Conservation (phyloP, 2,888 invertebrate species). For the Nasonia oneida region DNA sequence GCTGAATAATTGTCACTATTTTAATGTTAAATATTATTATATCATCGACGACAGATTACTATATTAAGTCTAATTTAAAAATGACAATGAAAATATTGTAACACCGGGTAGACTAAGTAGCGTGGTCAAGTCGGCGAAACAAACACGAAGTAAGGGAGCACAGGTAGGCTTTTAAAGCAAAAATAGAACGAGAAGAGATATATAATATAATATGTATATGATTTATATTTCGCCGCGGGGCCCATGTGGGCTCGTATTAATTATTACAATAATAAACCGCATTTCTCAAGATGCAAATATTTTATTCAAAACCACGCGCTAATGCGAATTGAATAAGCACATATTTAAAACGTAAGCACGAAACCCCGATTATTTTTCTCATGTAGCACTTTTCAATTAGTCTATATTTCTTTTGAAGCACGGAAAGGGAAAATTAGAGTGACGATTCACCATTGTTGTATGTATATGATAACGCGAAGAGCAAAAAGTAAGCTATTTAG, state of each 20-base stretch:
- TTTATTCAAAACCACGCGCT: conserved; percentile 67
- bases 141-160: conserved; percentile 55
- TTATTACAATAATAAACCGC: conserved; percentile 64
- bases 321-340: conserved; percentile 44
- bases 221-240: conserved; percentile 40
- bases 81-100: conserved; percentile 72
- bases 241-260: conserved; percentile 52
- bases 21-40: conserved; percentile 55
- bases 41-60: conserved; percentile 45
- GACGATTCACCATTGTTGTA: conserved; percentile 40
- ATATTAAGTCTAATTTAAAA: conserved; percentile 54
- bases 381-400: background rate
- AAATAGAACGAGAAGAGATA: conserved; percentile 61
- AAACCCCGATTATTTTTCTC: conserved; percentile 24
- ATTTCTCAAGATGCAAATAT: conserved; percentile 71
- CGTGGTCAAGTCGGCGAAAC: conserved; percentile 65
- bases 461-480: conserved; percentile 29
- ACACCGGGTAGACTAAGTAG: conserved; percentile 74
- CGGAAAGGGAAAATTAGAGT: conserved; percentile 4
- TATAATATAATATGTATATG: conserved; percentile 42
- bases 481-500: conserved; percentile 24
- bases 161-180: conserved; percentile 68
- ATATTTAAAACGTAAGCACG: conserved; percentile 48
- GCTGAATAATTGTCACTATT: conserved; percentile 57
- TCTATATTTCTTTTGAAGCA: background rate